Evolutionary conservation across 2,797 vertebrate species (phyloP).

Genomic region (Periparus ater): DNA sequence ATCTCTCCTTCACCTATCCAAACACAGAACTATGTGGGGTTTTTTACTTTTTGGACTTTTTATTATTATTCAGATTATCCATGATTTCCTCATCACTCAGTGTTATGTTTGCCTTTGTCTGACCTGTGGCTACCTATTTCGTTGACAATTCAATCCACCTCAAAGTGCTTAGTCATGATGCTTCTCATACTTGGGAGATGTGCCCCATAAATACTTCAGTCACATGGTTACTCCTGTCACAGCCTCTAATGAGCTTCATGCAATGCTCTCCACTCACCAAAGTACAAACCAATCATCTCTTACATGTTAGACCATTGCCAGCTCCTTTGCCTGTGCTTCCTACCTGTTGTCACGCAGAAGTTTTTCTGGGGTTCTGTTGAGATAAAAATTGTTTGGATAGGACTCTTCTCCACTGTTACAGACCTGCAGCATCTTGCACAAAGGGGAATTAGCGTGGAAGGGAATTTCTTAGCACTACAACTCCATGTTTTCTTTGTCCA

Average conservation of each 20-base stretch:
- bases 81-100: background rate
- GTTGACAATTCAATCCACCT: background rate
- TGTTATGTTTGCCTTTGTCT: background rate
- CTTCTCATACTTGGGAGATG: background rate
- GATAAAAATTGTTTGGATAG: background rate
- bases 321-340: background rate
- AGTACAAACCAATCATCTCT: background rate
- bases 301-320: accelerated
- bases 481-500: background rate
- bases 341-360: background rate
- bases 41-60: background rate
- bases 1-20: background rate
- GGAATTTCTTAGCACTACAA: background rate
- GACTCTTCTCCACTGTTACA: background rate
- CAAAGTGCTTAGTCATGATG: background rate
- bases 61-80: background rate
- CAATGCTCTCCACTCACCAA: background rate
- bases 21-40: background rate
- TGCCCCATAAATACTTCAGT: background rate
- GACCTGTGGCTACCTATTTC: background rate
- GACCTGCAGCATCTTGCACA: background rate
- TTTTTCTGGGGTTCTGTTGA: background rate
- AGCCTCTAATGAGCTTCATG: background rate
- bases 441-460: background rate
- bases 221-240: background rate